Base-by-base conservation (phyloP, 2,113 vertebrate genomes). In the Cebidichthys violaceus region DNA sequence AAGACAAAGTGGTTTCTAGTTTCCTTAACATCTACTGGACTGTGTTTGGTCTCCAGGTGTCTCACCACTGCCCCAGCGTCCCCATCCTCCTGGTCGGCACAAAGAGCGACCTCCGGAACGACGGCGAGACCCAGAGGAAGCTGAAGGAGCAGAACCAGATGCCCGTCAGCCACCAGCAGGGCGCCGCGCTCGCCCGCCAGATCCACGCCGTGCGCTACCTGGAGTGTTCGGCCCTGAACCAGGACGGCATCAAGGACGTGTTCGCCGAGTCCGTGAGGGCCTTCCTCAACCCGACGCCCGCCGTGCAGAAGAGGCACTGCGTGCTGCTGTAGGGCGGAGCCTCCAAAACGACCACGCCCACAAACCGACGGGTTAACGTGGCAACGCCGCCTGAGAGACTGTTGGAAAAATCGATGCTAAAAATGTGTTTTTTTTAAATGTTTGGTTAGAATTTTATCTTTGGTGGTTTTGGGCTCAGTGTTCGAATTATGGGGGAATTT, bases 201-300 rank as follows among this genome's bases (percentile, higher is more conserved):
- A 98, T 99, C 94, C 97, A 96, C 0, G 98, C 98, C 0, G 81
- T 96, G 85, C 96, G 96, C 85, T 99, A 99, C 95, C 89, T 99
- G 93, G 98, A 99, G 93, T 99, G 98, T 82, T 99, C 98, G 0
- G 97, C 98, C 0, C 96, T 99, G 81, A 97, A 97, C 92, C 98
- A 99, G 93, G 97, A 99, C 10, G 97, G 98, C 67, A 97, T 99
- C 87, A 98, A 98, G 87, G 97, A 98, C 71, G 98, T 99, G 89
- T 99, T 99, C 52, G 88, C 92, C 0, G 97, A 99, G 85, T 96
- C 96, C 0, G 97, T 98, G 70, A 86, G 96, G 45, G 95, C 98
- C 1, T 97, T 96, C 84, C 96, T 99, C 88, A 97, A 97, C 95
- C 97, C 97, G 0, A 86, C 85, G 43, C 97, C 97, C 0, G 27